A percentile compares a stretch with the other conserved stretches of the same genome.
phyloP scores from a whole-genome alignment of 1,140 invertebrate genomes.

The Drosophila suzukii region DNA sequence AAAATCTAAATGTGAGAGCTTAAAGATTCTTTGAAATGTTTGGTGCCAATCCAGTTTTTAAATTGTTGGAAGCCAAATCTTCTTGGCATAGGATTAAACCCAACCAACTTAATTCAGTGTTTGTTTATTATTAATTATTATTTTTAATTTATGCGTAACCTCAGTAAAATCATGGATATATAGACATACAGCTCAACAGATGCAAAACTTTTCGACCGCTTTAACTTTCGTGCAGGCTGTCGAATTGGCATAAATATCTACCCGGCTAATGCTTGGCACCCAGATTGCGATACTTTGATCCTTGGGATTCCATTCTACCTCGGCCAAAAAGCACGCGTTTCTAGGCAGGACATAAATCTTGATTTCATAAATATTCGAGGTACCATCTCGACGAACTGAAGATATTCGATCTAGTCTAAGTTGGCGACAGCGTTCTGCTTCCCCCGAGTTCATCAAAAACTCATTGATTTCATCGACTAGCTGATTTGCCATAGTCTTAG shows the following conservation, averaged over 20 bases:
- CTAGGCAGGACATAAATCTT: slow-evolving; percentile 55
- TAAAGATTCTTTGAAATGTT: too few species aligned
- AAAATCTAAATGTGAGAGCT: neutral
- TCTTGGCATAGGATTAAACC: too few species aligned
- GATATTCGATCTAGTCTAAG: slow-evolving; percentile 22
- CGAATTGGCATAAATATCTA: too few species aligned
- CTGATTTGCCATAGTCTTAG: slow-evolving; percentile 83
- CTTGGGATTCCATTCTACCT: slow-evolving; percentile 80
- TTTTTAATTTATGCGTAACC: too few species aligned
- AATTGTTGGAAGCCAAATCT: too few species aligned
- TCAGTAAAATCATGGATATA: too few species aligned
- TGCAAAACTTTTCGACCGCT: slow-evolving; percentile 86
- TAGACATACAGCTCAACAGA: slow-evolving; percentile 60
- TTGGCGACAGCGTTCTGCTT: slow-evolving; percentile 34
- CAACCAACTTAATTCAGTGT: too few species aligned
- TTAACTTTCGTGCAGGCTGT: slow-evolving; percentile 84
- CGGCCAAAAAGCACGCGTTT: slow-evolving; percentile 86
- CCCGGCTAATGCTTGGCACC: slow-evolving; percentile 85
- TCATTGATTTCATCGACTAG: slow-evolving; percentile 84
- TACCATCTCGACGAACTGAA: slow-evolving; percentile 16
- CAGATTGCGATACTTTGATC: slow-evolving; percentile 47
- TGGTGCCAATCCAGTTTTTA: too few species aligned
- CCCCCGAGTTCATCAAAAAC: slow-evolving; percentile 22
- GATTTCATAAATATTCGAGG: slow-evolving; percentile 15
- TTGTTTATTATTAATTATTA: too few species aligned